A percentile compares a stretch with the other conserved stretches of the same genome.
Conservation (phyloP, 1,140 invertebrate genomes). For the Paraescarpia echinospica region DNA sequence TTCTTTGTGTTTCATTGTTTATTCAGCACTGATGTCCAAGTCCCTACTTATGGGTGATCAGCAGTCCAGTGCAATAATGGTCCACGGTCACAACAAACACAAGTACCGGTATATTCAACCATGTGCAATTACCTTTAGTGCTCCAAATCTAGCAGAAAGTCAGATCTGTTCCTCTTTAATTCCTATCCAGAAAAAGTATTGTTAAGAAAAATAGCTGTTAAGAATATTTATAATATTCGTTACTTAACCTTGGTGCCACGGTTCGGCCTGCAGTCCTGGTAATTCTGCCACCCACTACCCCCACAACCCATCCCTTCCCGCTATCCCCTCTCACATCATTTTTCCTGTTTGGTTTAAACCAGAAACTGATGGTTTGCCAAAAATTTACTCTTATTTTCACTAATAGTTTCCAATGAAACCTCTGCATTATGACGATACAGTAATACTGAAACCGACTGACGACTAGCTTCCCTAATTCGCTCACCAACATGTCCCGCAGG, state of each 20-base stretch:
- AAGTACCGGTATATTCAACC: not conserved
- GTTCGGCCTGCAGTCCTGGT: not conserved
- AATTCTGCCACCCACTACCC: not conserved
- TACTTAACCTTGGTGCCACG: not conserved
- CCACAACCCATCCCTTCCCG: not conserved
- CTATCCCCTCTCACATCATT: not conserved
- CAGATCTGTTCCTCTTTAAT: not conserved
- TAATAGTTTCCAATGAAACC: not conserved
- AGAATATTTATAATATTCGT: not conserved
- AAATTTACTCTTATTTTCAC: not conserved
- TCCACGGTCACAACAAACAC: not conserved
- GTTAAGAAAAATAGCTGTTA: not conserved
- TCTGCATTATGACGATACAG: not conserved
- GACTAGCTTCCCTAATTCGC: not conserved
- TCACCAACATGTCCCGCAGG: not conserved
- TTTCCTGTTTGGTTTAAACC: too few relatives aligned
- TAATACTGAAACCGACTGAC: not conserved
- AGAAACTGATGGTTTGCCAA: too few relatives aligned
- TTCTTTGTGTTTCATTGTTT: not conserved
- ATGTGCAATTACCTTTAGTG: not conserved
- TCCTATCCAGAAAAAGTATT: not conserved
- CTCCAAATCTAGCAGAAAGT: not conserved
- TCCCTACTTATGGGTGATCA: not conserved
- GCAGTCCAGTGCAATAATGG: not conserved
- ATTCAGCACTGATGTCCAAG: not conserved